Percentiles rank a stretch among this genome's conserved stretches.
phyloP scores from a whole-genome alignment of 2,113 vertebrate genomes.

The Calidris pygmaea region DNA sequence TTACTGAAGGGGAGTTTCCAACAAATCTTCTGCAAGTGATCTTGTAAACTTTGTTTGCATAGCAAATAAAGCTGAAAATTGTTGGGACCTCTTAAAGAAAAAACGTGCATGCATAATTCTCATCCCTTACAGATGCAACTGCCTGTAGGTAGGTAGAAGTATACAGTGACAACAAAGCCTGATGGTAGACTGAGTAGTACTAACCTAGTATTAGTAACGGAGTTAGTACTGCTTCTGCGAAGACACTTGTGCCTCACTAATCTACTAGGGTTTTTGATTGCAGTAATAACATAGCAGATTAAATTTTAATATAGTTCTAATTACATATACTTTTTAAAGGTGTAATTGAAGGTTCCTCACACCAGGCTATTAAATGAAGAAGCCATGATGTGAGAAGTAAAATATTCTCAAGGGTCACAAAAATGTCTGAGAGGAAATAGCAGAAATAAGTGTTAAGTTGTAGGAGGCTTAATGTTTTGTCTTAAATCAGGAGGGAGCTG shows the following conservation, averaged over 20 bases:
- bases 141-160: background rate
- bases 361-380: background rate
- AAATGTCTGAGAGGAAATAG: background rate
- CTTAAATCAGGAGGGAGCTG: background rate
- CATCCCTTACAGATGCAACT: background rate
- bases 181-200: background rate
- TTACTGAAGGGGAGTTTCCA: background rate
- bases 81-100: background rate
- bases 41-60: background rate
- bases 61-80: background rate
- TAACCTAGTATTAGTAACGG: background rate
- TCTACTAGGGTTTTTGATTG: background rate
- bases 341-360: background rate
- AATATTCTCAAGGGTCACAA: background rate
- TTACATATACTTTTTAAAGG: background rate
- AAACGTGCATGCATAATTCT: accelerated
- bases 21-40: background rate
- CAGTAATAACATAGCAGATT: background rate
- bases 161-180: background rate
- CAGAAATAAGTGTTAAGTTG: background rate
- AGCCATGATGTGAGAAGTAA: background rate
- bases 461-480: background rate
- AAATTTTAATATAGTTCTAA: background rate
- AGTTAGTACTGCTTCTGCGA: background rate
- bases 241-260: background rate